Evolutionary conservation across 2,888 invertebrate species (phyloP).

Genomic region (Tineola bisselliella): DNA sequence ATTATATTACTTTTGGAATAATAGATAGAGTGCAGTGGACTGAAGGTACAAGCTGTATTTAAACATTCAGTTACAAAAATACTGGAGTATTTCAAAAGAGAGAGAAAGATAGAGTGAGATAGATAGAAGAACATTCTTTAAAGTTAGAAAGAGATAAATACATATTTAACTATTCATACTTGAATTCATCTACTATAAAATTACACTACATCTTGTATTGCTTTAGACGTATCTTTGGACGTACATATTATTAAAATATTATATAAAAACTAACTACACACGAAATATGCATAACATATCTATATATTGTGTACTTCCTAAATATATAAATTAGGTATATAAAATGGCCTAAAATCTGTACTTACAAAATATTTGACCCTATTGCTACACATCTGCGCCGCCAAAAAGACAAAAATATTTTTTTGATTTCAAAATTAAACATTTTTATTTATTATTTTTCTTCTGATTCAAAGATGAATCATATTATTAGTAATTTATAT

Average conservation of each 20-base stretch:
- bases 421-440: neutral
- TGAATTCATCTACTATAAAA: neutral
- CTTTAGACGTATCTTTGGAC: too few species aligned
- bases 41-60: too few species aligned
- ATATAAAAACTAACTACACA: neutral
- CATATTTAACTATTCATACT: neutral
- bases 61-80: too few species aligned
- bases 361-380: slow-evolving; percentile 48
- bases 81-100: too few species aligned
- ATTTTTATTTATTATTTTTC: too few species aligned
- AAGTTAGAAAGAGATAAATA: neutral
- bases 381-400: slow-evolving; percentile 56
- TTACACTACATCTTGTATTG: neutral
- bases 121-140: neutral
- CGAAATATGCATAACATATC: neutral
- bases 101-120: too few species aligned
- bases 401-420: slow-evolving; percentile 42
- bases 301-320: neutral
- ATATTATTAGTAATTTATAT: too few species aligned
- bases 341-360: slow-evolving; percentile 21
- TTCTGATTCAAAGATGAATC: too few species aligned
- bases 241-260: neutral
- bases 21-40: too few species aligned
- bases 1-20: too few species aligned
- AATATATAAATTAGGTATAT: slow-evolving; percentile 18